Conservation (phyloP, 30 jellyfish, hydroid and myxozoan species). For the Aurelia aurita complex sp. Pacific region DNA sequence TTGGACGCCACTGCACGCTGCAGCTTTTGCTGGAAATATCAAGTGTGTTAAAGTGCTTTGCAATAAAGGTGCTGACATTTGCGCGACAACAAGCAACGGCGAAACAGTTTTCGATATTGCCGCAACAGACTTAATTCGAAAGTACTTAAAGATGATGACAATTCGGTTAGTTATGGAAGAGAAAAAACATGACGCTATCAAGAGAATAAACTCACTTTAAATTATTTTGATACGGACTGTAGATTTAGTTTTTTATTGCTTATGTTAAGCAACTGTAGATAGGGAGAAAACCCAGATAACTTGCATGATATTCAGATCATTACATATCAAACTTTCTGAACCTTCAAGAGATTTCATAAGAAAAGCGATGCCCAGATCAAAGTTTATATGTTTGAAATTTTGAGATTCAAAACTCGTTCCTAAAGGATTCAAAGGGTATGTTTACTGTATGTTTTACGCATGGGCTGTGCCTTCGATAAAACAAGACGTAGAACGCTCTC, state of each 20-base stretch:
- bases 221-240: background rate
- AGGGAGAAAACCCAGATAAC: too few relatives aligned
- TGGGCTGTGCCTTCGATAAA: too few relatives aligned
- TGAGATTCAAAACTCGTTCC: too few relatives aligned
- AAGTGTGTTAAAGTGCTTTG: slow-evolving; percentile 46
- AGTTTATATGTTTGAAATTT: too few relatives aligned
- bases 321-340: too few relatives aligned
- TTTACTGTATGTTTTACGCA: too few relatives aligned
- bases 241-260: background rate
- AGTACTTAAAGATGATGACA: slow-evolving; percentile 63
- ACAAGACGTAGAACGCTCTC: too few relatives aligned
- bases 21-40: slow-evolving; percentile 66
- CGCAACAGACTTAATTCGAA: slow-evolving; percentile 51
- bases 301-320: too few relatives aligned
- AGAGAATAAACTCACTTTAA: slow-evolving; percentile 19
- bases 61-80: slow-evolving; percentile 56
- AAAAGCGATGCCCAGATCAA: too few relatives aligned
- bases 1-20: slow-evolving; percentile 89
- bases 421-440: too few relatives aligned
- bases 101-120: slow-evolving; percentile 80
- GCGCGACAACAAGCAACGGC: slow-evolving; percentile 73
- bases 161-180: slow-evolving; percentile 44
- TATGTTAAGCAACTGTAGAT: background rate
- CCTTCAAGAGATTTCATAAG: too few relatives aligned
- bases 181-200: background rate